phyloP scores from a whole-genome alignment of 2,888 invertebrate genomes.

The Agriotes lineatus region DNA sequence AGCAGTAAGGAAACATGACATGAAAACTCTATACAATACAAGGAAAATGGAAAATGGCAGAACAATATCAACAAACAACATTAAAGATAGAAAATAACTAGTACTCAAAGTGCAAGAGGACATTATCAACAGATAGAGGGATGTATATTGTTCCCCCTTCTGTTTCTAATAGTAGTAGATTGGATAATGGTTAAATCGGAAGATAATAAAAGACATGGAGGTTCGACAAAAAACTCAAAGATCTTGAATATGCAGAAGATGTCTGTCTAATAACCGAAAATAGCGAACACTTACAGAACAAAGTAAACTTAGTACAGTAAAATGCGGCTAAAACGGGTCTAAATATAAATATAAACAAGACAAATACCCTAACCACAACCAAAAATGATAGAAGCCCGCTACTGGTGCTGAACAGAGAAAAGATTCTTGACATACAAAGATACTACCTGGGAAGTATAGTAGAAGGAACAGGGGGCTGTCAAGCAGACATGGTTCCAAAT shows the following conservation, averaged over 20 bases:
- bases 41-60: background rate
- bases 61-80: background rate
- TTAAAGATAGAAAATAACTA: background rate
- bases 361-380: background rate
- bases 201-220: conserved; percentile 3
- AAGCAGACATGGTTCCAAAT: background rate
- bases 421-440: too few species aligned
- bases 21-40: background rate
- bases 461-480: background rate
- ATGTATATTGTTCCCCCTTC: background rate
- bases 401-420: too few species aligned
- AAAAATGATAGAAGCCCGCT: background rate
- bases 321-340: background rate
- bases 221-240: conserved; percentile 4
- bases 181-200: conserved; percentile 4
- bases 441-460: too few species aligned
- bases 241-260: background rate
- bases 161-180: background rate
- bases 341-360: background rate
- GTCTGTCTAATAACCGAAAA: background rate
- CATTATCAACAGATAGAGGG: too few species aligned
- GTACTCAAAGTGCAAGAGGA: too few species aligned
- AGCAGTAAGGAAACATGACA: background rate
- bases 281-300: background rate
- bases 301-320: background rate